Evolutionary conservation across 2,797 vertebrate genomes (phyloP), one percentile per base, ranked within the genome.

Genomic region (Holocentrus rufus): DNA sequence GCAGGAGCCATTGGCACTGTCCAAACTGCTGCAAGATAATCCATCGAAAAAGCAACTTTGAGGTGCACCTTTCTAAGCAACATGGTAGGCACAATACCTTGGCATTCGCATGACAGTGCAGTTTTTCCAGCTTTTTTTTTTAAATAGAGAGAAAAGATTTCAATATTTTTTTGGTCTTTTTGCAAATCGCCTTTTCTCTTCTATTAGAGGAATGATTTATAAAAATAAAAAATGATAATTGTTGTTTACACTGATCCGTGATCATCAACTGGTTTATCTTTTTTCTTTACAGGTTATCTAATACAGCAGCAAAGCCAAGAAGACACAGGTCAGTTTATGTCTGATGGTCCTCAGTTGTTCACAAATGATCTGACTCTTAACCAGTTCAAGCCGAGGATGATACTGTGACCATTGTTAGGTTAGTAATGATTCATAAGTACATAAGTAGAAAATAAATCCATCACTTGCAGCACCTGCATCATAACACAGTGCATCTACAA

Each of bases 1-100:
- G 59, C 49, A 69, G 84, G 55, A 85, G 84, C 72, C 86, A 86
- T 57, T 88, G 82, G 80, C 80, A 86, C 69, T 84, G 86, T 31
- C 62, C 81, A 1, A 74, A 27, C 20, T 86, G 82, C 64, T 31
- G 23, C 2, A 82, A 78, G 69, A 76, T 81, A 5, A 58, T 83
- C 54, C 54, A 67, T 76, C 69, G 76, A 7, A 80, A 68, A 72
- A 49, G 50, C 17, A 78, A 72, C 80, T 86, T 86, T 54, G 72
- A 80, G 47, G 20, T 5, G 18, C 86, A 88, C 67, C 17, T 86
- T 5, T 74, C 60, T 3, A 83, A 86, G 52, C 65, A 69, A 23
- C 64, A 66, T 27, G 64, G 64, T 66, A 42, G 17, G 62, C 52
- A 15, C 36, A 15, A 46, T 17, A 17, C 17, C 4, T 46, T 17